phyloP scores from a whole-genome alignment of 2,797 vertebrate species.

The Esox masquinongy region DNA sequence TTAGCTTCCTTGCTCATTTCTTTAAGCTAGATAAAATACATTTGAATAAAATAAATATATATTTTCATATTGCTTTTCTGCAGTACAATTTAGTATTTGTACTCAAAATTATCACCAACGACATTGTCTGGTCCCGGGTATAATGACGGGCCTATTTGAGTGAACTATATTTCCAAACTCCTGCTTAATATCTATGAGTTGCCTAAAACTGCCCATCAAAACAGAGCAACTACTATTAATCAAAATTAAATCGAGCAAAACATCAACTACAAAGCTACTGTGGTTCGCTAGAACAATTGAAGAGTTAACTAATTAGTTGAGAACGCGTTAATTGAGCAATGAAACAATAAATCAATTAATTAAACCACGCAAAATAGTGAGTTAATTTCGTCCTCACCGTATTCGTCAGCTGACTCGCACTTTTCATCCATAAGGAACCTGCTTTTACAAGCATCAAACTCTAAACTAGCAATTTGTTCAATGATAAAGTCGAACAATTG shows the following conservation, averaged over 20 bases:
- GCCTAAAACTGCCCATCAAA: background rate
- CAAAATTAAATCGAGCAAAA: background rate
- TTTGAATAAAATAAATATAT: no score
- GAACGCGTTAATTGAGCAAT: background rate
- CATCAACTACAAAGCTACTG: conserved; percentile 47
- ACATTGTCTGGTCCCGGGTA: no score
- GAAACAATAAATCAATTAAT: conserved; percentile 47
- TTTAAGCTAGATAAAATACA: no score
- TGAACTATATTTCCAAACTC: background rate
- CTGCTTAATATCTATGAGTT: background rate
- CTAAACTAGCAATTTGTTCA: conserved; percentile 49
- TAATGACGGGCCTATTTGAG: no score
- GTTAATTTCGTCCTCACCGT: conserved; percentile 65
- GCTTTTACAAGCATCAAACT: conserved; percentile 34
- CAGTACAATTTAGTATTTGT: no score
- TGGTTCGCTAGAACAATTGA: conserved; percentile 32
- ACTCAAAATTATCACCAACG: no score
- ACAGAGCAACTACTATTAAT: background rate
- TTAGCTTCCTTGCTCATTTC: no score
- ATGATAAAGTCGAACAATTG: conserved; percentile 48
- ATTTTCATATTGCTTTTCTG: no score
- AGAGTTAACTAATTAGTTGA: background rate
- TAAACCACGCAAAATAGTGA: background rate
- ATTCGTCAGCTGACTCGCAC: conserved; percentile 49
- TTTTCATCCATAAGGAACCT: conserved; percentile 63